Conservation (phyloP, 2,113 vertebrate genomes). For the Clarias macrocephalus region DNA sequence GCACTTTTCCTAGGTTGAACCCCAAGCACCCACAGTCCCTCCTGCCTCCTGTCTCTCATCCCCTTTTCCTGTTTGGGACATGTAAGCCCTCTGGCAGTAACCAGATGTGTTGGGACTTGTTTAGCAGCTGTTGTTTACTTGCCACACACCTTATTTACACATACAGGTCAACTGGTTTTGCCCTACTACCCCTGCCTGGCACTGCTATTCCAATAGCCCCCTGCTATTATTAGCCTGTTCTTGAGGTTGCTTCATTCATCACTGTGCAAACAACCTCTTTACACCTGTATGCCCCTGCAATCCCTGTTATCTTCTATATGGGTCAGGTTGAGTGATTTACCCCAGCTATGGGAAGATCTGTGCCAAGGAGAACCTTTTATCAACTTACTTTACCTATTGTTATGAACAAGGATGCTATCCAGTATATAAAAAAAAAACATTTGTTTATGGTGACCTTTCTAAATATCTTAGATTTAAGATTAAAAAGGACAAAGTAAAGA, state of each 20-base stretch:
- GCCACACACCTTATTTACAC: slow-evolving; percentile 84
- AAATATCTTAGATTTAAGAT: neutral
- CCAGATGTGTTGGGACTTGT: slow-evolving; percentile 70
- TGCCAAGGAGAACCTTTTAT: slow-evolving; percentile 55
- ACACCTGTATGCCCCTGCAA: slow-evolving; percentile 51
- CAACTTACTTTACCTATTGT: slow-evolving; percentile 44
- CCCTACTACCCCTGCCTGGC: slow-evolving; percentile 42
- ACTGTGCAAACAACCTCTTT: slow-evolving; percentile 59
- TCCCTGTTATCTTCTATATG: slow-evolving; percentile 60
- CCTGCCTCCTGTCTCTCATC: slow-evolving; percentile 18
- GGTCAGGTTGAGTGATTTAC: slow-evolving; percentile 57
- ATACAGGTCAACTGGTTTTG: slow-evolving; percentile 68
- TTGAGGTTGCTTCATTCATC: slow-evolving; percentile 60
- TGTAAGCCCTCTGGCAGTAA: slow-evolving; percentile 63
- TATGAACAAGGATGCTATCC: slow-evolving; percentile 31
- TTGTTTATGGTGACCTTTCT: neutral
- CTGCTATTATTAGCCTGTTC: slow-evolving; percentile 69
- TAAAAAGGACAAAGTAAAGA: neutral
- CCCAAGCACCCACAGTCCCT: slow-evolving; percentile 38
- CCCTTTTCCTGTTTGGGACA: slow-evolving; percentile 65
- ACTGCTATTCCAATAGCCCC: slow-evolving; percentile 48
- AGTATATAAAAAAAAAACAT: neutral
- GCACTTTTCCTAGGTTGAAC: slow-evolving; percentile 36
- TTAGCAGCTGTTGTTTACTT: slow-evolving; percentile 81
- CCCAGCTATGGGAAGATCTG: slow-evolving; percentile 48